Conservation (phyloP, 92 coral and sea anemone genomes). For the Hydrozoanthus gracilis region DNA sequence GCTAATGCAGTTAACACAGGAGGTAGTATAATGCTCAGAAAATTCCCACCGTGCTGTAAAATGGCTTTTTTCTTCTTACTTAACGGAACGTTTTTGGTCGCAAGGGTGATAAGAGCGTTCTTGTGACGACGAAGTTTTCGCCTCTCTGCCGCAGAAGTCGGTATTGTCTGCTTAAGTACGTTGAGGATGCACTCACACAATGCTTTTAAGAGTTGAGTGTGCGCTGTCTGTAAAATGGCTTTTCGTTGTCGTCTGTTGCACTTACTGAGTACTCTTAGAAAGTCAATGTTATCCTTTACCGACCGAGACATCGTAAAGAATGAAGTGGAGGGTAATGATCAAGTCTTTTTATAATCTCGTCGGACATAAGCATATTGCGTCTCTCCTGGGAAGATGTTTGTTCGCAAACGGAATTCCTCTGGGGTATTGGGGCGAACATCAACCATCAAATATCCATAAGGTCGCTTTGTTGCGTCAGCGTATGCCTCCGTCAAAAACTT, state of each 20-base stretch:
- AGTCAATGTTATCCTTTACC: constrained; percentile 19
- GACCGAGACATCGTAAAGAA: background rate
- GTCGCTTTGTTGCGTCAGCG: constrained; percentile 47
- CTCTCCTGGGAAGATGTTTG: background rate
- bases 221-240: constrained; percentile 50
- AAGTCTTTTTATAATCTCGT: background rate
- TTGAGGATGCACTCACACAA: constrained; percentile 50
- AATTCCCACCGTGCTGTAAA: constrained; percentile 40
- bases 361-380: background rate
- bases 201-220: constrained; percentile 49
- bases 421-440: constrained; percentile 66
- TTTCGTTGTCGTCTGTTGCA: constrained; percentile 35
- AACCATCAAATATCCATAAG: constrained; percentile 55
- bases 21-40: constrained; percentile 43
- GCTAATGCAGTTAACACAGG: constrained; percentile 21
- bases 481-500: constrained; percentile 54
- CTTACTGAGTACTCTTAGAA: constrained; percentile 44
- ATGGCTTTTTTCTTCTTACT: constrained; percentile 51
- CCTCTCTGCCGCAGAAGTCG: constrained; percentile 5
- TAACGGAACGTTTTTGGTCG: constrained; percentile 52
- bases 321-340: background rate
- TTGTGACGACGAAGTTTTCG: constrained; percentile 45
- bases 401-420: constrained; percentile 47
- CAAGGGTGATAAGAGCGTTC: constrained; percentile 41
- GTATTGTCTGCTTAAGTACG: constrained; percentile 16